A percentile compares a stretch with the other conserved stretches of the same genome.
Conservation (phyloP, 1,140 invertebrate genomes). For the Tetramorium simillimum region DNA sequence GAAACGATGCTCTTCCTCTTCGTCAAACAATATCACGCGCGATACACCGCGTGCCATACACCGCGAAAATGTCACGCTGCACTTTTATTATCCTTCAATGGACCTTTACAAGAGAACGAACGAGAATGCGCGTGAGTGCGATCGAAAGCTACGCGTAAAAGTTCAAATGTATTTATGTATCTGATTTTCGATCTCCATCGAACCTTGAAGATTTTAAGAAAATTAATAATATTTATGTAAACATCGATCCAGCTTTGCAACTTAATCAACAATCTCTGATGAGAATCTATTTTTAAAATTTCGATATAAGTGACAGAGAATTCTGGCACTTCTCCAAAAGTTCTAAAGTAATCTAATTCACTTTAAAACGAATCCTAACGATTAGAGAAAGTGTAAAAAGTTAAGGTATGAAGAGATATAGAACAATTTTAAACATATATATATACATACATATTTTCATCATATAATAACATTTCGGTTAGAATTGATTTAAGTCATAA, state of each 20-base stretch:
- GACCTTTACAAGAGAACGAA: neutral
- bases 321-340: neutral
- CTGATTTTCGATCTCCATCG: neutral
- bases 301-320: neutral
- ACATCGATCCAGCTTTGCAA: neutral
- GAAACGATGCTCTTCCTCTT: neutral
- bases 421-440: neutral
- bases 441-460: neutral
- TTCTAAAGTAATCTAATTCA: neutral
- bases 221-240: neutral
- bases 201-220: neutral
- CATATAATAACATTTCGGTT: neutral
- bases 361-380: neutral
- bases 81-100: neutral
- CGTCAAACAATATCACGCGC: neutral
- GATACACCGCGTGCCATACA: neutral
- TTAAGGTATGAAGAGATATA: neutral
- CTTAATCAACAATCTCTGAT: neutral
- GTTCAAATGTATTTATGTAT: neutral
- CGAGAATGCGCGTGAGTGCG: neutral
- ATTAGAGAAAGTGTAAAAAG: neutral
- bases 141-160: neutral
- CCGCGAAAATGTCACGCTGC: slow-evolving; percentile 16
- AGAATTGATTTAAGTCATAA: neutral
- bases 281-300: neutral